Evolutionary conservation across 2,888 invertebrate genomes (phyloP).

Genomic region (Dryadula phaetusa): DNA sequence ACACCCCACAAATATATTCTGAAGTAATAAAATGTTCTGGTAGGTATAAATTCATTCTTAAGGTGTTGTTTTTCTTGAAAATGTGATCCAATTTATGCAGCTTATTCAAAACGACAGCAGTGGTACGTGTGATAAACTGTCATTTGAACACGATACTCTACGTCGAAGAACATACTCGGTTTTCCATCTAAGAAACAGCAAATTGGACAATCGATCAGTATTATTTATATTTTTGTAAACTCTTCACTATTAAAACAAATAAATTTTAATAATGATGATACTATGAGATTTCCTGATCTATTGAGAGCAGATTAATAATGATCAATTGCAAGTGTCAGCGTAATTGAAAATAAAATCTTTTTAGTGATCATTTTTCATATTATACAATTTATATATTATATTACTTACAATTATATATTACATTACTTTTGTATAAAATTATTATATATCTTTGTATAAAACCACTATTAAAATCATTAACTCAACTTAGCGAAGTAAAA

Average conservation of each 20-base stretch:
- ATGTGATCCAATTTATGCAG: conserved; percentile 61
- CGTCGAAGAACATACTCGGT: conserved; percentile 41
- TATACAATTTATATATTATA: too few species aligned
- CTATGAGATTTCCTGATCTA: neutral
- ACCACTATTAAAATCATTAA: neutral
- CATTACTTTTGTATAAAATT: too few species aligned
- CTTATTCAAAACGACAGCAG: conserved; percentile 53
- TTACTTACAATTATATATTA: too few species aligned
- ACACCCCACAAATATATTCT: too few species aligned
- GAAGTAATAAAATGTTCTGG: too few species aligned
- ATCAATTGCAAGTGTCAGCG: too few species aligned
- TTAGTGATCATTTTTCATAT: too few species aligned
- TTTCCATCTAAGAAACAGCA: conserved; percentile 55
- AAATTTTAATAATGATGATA: conserved; percentile 30
- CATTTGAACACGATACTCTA: conserved; percentile 53
- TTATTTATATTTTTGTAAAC: conserved; percentile 61
- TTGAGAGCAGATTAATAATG: too few species aligned
- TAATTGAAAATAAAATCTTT: neutral
- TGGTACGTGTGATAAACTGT: conserved; percentile 59
- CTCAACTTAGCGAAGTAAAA: neutral
- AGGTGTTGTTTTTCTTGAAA: conserved; percentile 43
- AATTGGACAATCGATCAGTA: conserved; percentile 71
- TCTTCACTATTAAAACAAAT: conserved; percentile 52
- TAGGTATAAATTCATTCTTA: conserved; percentile 25
- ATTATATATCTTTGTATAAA: too few species aligned